Conservation (phyloP, 2,113 vertebrate genomes). For the Rousettus leschenaultii region DNA sequence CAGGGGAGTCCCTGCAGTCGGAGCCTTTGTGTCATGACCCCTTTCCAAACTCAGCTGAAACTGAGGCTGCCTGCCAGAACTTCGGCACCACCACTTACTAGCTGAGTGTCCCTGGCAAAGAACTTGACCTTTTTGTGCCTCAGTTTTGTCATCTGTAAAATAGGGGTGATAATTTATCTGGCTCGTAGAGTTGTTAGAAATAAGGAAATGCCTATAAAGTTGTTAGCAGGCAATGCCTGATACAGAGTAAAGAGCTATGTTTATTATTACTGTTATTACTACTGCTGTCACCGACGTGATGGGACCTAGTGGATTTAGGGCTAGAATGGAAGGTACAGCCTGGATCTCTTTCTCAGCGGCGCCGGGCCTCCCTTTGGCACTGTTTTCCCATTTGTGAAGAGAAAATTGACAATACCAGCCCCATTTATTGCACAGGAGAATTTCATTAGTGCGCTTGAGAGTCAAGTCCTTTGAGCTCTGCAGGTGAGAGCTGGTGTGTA, state of each 20-base stretch:
- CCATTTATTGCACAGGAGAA: background rate
- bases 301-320: background rate
- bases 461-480: background rate
- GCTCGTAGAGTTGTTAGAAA: background rate
- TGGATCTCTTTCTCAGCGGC: background rate
- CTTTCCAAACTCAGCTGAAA: background rate
- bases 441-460: background rate
- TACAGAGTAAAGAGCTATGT: background rate
- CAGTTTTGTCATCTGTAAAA: background rate
- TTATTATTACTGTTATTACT: background rate
- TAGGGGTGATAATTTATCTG: background rate
- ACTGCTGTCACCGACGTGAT: rapidly evolving
- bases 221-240: background rate
- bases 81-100: background rate
- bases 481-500: background rate
- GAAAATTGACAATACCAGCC: background rate
- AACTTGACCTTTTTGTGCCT: background rate
- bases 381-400: background rate
- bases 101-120: background rate
- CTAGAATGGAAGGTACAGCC: background rate
- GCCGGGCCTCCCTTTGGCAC: background rate
- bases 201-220: background rate
- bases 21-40: background rate
- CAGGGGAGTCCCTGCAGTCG: background rate
- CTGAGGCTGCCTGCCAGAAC: background rate